Evolutionary conservation across 2,113 vertebrate genomes (phyloP).

Genomic region (Urocynchramus pylzowi): DNA sequence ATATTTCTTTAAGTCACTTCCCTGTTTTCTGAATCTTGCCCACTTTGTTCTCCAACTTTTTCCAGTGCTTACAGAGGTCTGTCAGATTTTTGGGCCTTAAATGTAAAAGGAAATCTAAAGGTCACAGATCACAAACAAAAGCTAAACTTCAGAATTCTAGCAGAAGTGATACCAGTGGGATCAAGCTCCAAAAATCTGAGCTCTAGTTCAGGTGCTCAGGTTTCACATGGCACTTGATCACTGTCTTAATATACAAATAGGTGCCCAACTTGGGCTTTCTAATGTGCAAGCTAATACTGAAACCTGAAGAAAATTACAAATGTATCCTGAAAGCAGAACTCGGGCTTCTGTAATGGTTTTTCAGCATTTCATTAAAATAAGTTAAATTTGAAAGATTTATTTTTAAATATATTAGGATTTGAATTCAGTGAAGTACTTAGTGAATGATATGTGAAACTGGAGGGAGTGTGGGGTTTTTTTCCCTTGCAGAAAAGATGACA

Average conservation of each 20-base stretch:
- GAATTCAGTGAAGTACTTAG: background rate
- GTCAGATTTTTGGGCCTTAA: background rate
- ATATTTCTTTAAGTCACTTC: background rate
- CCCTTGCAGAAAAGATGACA: background rate
- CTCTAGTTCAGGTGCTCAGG: background rate
- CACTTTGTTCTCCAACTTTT: background rate
- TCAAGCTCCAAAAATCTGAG: background rate
- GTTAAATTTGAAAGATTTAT: background rate
- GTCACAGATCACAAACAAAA: background rate
- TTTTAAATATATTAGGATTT: background rate
- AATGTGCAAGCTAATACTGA: background rate
- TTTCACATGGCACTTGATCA: background rate
- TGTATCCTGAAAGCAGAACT: background rate
- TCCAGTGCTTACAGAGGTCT: background rate
- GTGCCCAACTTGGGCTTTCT: background rate
- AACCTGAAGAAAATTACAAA: background rate
- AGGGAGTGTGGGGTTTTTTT: background rate
- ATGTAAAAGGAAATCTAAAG: background rate
- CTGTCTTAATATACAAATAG: background rate
- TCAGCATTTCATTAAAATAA: background rate
- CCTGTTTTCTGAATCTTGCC: background rate
- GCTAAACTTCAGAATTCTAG: background rate
- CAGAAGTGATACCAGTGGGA: background rate
- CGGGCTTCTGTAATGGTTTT: background rate
- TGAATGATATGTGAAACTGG: background rate